Base-by-base conservation (phyloP, 2,888 invertebrate genomes). In the Drosophila maculinotata region DNA sequence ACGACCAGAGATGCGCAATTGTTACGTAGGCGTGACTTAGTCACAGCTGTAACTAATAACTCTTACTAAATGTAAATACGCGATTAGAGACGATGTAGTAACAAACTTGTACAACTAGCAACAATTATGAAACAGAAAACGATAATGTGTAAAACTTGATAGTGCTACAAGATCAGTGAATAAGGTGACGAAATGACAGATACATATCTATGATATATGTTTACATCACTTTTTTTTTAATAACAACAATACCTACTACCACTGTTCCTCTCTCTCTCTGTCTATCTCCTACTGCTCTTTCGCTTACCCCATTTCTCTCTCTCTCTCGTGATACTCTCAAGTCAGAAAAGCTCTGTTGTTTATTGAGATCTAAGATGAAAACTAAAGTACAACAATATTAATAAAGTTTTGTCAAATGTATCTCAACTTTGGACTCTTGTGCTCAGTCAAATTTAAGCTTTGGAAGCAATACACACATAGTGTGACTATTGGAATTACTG, bases 1-100 rank as follows among this genome's bases (percentile, higher is more conserved):
- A 42, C 12, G 35, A 28, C 20, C 17, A 59, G 71, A 47, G 71
- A 49, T 70, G 66, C 25, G 47, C 28, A 56, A 23, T 12, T 20
- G 20, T 20, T 15, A n/a, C 20, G 36, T 25, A 17, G 26, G 12
- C 23, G 31, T n/a, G n/a, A n/a, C n/a, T n/a, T n/a, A n/a, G n/a
- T n/a, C n/a, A 17, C 20, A 12, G 49, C 17, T 23, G 9, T 10
- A 36, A n/a, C 10, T 5, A 28, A 14, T 30, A 30, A 39, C 39
- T n/a, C 35, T 52, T 7, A 38, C 30, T 20, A 7, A 25, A n/a
- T 23, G n/a, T 15, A 42, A 26, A n/a, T 9, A 20, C 5, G 30
- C 2, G 10, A 33, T 14, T 3, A 14, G 6, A 7, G 20, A 20
- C 20, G 4, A 20, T 20, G 20, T 3, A 20, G 20, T 17, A n/a